Base-by-base conservation (phyloP, 2,797 vertebrate species). In the Anguilla pacifica region DNA sequence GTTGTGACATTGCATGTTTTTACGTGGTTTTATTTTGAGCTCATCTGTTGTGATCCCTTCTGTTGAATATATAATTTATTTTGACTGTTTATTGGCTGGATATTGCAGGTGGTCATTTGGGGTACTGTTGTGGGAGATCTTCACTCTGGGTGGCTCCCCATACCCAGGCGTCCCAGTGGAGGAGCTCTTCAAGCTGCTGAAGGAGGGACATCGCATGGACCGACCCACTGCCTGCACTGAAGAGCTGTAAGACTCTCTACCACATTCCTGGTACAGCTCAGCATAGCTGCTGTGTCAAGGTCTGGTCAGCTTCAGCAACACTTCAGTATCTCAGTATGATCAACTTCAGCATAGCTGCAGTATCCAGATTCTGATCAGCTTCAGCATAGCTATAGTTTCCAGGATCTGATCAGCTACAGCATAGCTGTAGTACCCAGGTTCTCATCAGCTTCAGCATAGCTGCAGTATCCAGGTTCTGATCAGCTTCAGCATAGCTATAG, bases 151-250 rank as follows among this genome's bases (percentile, higher is more conserved):
- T 0, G 98, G 97, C 10, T 98, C 98, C 0, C 98, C 98, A 0
- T 99, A 99, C 90, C 98, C 98, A 0, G 97, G 98, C 0, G 97
- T 99, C 82, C 98, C 98, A 0, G 98, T 99, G 13, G 98, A 99
- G 93, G 98, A 98, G 91, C 97, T 99, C 55, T 99, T 99, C 92
- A 98, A 99, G 94, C 95, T 99, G 93, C 94, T 99, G 89, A 98
- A 98, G 93, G 98, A 99, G 84, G 98, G 98, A 0, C 98, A 99
- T 89, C 96, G 98, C 10, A 98, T 99, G 98, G 98, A 98, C 92
- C 97, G 97, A 87, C 98, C 98, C 43, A 95, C 96, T 2, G 96
- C 96, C 64, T 98, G 97, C 95, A 96, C 98, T 67, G 96, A 97
- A 6, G 97, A 98, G 92, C 95, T 99, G 98, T 99, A 94, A 98